Conservation (phyloP, 2,888 invertebrate genomes). For the Saturnia pavonia region DNA sequence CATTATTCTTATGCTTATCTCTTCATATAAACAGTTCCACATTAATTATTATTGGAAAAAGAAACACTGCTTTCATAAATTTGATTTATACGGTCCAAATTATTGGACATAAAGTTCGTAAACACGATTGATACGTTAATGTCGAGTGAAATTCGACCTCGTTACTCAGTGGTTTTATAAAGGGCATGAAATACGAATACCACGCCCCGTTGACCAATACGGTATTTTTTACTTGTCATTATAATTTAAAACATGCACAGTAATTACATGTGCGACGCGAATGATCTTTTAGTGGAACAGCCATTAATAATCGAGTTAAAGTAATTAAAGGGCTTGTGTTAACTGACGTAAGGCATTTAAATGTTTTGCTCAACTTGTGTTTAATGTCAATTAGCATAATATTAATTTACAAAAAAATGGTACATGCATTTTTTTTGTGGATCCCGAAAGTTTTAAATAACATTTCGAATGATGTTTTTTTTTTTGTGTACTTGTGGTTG, state of each 20-base stretch:
- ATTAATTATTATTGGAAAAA: background rate
- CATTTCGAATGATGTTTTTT: too few relatives aligned
- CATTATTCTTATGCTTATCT: background rate
- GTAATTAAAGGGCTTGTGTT: background rate
- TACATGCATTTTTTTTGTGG: background rate
- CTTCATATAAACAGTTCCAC: background rate
- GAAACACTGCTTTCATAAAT: background rate
- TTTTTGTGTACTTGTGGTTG: background rate
- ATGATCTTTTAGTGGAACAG: background rate
- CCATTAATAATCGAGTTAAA: slow-evolving; percentile 5
- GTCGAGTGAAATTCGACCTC: background rate
- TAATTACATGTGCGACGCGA: background rate
- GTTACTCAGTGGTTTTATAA: background rate
- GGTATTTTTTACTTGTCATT: background rate
- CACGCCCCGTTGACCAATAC: background rate
- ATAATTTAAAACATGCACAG: background rate
- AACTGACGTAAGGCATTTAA: background rate
- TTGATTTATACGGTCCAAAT: background rate
- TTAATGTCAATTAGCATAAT: background rate
- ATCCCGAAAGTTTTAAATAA: background rate
- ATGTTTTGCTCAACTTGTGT: background rate
- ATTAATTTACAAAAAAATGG: background rate
- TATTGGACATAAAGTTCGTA: background rate
- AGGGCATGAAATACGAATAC: background rate
- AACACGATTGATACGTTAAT: background rate